Conservation (phyloP, 1,140 invertebrate species). For the Eumaeus atala region DNA sequence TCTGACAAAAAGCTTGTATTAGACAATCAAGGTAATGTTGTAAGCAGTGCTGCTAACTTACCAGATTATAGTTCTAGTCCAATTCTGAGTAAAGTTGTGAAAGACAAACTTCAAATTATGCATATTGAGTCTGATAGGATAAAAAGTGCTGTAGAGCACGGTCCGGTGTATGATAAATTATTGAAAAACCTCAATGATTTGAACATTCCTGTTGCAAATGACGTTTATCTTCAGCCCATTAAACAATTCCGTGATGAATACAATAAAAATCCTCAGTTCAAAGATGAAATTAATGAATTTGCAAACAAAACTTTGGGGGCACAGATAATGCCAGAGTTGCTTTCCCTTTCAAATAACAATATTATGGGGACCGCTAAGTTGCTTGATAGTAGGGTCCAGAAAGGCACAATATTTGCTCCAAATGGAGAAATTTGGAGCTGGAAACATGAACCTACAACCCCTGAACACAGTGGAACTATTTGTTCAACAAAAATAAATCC, state of each 20-base stretch:
- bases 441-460: constrained; percentile 63
- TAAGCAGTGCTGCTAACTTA: constrained; percentile 67
- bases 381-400: constrained; percentile 58
- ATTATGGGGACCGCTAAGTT: constrained; percentile 56
- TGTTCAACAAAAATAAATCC: constrained; percentile 65
- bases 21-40: constrained; percentile 67
- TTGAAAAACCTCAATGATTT: constrained; percentile 73
- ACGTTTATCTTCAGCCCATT: constrained; percentile 74
- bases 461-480: constrained; percentile 60
- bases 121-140: constrained; percentile 73
- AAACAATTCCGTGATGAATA: constrained; percentile 73
- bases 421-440: constrained; percentile 74
- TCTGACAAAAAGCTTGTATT: constrained; percentile 70
- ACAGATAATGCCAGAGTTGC: constrained; percentile 63
- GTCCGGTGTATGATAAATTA: constrained; percentile 74
- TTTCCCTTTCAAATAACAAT: constrained; percentile 62
- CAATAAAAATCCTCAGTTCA: constrained; percentile 72
- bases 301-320: constrained; percentile 67
- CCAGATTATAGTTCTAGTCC: constrained; percentile 68
- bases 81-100: constrained; percentile 62
- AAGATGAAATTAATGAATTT: constrained; percentile 73
- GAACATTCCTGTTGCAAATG: constrained; percentile 68
- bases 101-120: constrained; percentile 72
- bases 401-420: constrained; percentile 70
- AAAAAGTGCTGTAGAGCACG: constrained; percentile 76